Conservation (phyloP, 2,113 vertebrate species). For the Xiphias gladius region DNA sequence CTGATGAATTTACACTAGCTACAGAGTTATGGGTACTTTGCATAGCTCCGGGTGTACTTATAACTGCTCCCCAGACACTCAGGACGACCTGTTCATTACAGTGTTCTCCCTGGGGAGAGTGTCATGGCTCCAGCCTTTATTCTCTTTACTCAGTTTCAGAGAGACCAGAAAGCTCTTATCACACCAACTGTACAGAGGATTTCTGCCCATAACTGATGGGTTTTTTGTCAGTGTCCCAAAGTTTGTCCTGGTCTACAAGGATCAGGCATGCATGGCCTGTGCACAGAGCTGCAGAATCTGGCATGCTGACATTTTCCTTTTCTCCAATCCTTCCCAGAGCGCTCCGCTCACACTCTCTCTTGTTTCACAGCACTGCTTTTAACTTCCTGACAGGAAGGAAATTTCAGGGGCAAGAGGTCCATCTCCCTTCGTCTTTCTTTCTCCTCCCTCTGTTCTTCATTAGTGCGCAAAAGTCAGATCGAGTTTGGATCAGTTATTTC, state of each 20-base stretch:
- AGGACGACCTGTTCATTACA: constrained; percentile 34
- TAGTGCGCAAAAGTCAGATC: constrained; percentile 66
- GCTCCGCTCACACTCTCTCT: constrained; percentile 60
- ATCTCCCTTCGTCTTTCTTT: constrained; percentile 38
- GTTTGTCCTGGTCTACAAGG: constrained; percentile 37
- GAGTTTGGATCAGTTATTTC: constrained; percentile 80
- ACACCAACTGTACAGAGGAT: neutral
- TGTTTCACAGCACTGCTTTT: constrained; percentile 69
- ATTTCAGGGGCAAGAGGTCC: constrained; percentile 58
- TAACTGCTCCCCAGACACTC: constrained; percentile 41
- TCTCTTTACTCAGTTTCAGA: constrained; percentile 14
- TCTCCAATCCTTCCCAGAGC: constrained; percentile 65
- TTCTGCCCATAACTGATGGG: constrained; percentile 8
- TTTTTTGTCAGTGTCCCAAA: constrained; percentile 27
- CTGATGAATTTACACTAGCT: constrained; percentile 59
- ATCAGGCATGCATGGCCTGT: constrained; percentile 49
- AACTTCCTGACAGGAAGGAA: constrained; percentile 63
- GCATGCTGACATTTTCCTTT: constrained; percentile 70
- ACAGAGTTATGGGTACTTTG: constrained; percentile 43
- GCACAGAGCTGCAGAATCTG: constrained; percentile 40
- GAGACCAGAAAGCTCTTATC: constrained; percentile 4
- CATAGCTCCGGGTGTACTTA: constrained; percentile 42
- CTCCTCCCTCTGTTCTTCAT: constrained; percentile 69
- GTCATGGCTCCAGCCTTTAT: constrained; percentile 4
- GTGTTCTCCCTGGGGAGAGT: constrained; percentile 15